Conservation (phyloP, 2,888 invertebrate species). For the Ornithoptera priamus region DNA sequence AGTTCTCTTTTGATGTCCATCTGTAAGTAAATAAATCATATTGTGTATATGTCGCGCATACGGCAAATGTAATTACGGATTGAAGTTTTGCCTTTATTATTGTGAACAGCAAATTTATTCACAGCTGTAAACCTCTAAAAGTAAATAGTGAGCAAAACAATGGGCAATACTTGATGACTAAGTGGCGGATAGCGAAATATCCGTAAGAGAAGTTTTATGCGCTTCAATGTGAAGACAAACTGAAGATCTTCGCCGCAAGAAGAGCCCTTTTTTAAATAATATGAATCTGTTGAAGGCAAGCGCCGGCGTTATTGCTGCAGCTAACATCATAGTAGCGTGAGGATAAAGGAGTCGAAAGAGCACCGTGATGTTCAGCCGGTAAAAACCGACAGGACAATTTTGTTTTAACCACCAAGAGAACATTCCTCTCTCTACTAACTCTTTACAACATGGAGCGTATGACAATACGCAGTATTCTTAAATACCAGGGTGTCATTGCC, state of each 20-base stretch:
- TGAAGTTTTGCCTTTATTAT: neutral
- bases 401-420: neutral
- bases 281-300: neutral
- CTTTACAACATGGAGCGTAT: neutral
- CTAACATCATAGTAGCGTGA: neutral
- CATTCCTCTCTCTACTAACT: neutral
- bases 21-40: slow-evolving; percentile 62
- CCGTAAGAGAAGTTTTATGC: neutral
- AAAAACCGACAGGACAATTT: neutral
- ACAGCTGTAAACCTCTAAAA: neutral
- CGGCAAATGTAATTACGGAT: neutral
- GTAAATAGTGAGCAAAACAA: neutral
- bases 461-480: neutral
- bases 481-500: neutral
- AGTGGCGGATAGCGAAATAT: neutral
- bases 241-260: neutral
- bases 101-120: neutral
- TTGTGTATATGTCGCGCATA: neutral
- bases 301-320: neutral
- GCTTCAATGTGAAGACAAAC: neutral
- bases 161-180: neutral
- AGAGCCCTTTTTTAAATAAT: neutral
- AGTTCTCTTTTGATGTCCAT: slow-evolving; percentile 98
- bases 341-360: neutral
- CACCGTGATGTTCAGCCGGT: neutral